phyloP scores from a whole-genome alignment of 2,888 invertebrate genomes.

The Crepidodera aurea region DNA sequence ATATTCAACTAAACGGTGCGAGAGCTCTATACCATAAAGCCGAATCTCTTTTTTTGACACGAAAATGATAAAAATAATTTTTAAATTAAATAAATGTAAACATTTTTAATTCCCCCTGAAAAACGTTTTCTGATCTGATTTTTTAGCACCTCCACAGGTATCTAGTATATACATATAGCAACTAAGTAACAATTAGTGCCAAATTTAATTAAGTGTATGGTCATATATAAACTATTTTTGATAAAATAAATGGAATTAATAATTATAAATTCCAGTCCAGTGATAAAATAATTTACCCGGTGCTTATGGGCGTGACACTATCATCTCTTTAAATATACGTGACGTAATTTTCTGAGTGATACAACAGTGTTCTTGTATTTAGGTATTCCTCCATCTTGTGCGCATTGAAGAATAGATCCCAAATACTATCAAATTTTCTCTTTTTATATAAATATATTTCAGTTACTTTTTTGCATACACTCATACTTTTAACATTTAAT shows the following conservation, averaged over 20 bases:
- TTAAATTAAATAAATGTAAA: no score
- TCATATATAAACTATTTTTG: no score
- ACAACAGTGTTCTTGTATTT: neutral
- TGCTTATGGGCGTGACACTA: slow-evolving; percentile 51
- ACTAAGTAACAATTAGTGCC: no score
- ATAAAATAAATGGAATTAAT: neutral
- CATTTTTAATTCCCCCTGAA: no score
- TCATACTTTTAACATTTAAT: neutral
- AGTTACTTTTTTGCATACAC: neutral
- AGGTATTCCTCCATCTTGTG: slow-evolving; percentile 11
- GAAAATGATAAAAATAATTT: no score
- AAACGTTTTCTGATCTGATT: no score
- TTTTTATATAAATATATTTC: neutral
- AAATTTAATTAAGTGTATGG: no score
- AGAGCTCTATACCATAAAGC: no score
- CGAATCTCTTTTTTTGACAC: no score
- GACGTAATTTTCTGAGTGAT: slow-evolving; percentile 59
- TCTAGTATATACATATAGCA: no score
- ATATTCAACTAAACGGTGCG: no score
- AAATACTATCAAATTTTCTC: neutral
- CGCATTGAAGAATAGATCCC: slow-evolving; percentile 17
- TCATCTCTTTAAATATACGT: slow-evolving; percentile 57
- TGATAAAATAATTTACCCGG: neutral
- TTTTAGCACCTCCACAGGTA: no score
- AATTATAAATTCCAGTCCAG: neutral